Evolutionary conservation across 2,888 invertebrate species (phyloP).

Genomic region (Lasioglossum oenotherae): DNA sequence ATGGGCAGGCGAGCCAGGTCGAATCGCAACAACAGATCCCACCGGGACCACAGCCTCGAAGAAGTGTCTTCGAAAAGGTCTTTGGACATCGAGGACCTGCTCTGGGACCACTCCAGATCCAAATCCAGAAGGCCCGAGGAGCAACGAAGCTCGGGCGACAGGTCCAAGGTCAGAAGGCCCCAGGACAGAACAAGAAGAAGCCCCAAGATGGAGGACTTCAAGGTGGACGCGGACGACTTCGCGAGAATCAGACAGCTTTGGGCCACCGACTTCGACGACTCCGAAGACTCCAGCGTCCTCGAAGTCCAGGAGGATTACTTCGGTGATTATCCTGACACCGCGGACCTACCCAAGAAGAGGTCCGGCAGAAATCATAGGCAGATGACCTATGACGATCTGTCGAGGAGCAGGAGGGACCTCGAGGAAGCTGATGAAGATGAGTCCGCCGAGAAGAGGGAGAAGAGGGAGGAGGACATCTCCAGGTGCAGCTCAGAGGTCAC

Average conservation of each 20-base stretch:
- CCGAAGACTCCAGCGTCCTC: slow-evolving; percentile 62
- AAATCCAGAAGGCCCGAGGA: slow-evolving; percentile 43
- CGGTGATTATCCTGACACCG: slow-evolving; percentile 76
- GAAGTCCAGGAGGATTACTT: slow-evolving; percentile 78
- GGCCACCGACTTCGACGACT: slow-evolving; percentile 67
- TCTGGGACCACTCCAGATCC: slow-evolving; percentile 38
- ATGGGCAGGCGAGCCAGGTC: slow-evolving; percentile 77
- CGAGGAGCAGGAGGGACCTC: slow-evolving; percentile 73
- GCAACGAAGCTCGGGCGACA: slow-evolving; percentile 7
- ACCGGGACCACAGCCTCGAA: slow-evolving; percentile 62
- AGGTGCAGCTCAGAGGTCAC: slow-evolving; percentile 86
- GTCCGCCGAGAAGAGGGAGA: slow-evolving; percentile 63
- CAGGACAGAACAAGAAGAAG: slow-evolving; percentile 65
- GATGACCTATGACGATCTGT: slow-evolving; percentile 72
- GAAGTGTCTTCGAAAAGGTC: slow-evolving; percentile 53
- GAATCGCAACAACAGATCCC: slow-evolving; percentile 58
- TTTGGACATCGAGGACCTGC: slow-evolving; percentile 55
- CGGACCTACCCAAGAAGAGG: slow-evolving; percentile 71
- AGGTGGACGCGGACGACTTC: slow-evolving; percentile 74
- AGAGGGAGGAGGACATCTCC: slow-evolving; percentile 76
- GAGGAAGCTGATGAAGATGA: slow-evolving; percentile 59
- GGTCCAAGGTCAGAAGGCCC: slow-evolving; percentile 13
- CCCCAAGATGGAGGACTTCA: slow-evolving; percentile 76
- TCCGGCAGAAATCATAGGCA: slow-evolving; percentile 42
- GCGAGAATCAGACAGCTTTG: slow-evolving; percentile 71